Conservation (phyloP, 1,140 invertebrate genomes). For the Caenorhabditis tropicalis region DNA sequence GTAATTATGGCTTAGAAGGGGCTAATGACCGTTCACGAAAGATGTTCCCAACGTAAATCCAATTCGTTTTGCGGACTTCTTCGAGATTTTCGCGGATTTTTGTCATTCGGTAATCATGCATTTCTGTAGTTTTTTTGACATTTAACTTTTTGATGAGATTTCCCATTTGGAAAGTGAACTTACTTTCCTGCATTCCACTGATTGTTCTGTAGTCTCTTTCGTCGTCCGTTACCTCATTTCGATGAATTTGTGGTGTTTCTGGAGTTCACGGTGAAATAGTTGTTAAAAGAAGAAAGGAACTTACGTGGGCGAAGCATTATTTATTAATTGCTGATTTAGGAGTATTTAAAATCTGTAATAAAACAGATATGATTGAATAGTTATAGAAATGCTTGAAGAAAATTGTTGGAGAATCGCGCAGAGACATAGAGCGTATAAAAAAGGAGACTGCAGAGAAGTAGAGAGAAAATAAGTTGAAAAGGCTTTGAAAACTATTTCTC, state of each 20-base stretch:
- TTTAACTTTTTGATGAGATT: neutral
- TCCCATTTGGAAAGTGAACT: neutral
- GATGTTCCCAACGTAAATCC: constrained; percentile 1
- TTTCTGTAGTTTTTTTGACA: neutral
- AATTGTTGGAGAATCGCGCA: neutral
- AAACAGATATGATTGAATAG: no score
- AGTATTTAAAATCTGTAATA: no score
- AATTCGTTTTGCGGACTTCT: neutral
- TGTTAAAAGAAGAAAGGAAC: neutral
- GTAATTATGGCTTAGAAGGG: neutral
- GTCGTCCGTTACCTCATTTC: no score
- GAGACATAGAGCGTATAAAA: neutral
- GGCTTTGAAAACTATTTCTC: neutral
- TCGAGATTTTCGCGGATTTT: neutral
- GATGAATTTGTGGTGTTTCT: neutral
- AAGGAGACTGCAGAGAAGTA: neutral
- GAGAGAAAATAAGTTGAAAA: neutral
- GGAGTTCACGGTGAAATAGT: neutral
- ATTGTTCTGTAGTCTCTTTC: neutral
- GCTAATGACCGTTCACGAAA: neutral
- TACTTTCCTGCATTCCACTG: neutral
- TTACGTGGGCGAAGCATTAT: neutral
- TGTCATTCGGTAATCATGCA: neutral
- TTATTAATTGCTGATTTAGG: no score
- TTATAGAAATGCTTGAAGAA: neutral